Base-by-base conservation (phyloP, 2,888 invertebrate genomes). In the Eudasyphora cyanicolor region DNA sequence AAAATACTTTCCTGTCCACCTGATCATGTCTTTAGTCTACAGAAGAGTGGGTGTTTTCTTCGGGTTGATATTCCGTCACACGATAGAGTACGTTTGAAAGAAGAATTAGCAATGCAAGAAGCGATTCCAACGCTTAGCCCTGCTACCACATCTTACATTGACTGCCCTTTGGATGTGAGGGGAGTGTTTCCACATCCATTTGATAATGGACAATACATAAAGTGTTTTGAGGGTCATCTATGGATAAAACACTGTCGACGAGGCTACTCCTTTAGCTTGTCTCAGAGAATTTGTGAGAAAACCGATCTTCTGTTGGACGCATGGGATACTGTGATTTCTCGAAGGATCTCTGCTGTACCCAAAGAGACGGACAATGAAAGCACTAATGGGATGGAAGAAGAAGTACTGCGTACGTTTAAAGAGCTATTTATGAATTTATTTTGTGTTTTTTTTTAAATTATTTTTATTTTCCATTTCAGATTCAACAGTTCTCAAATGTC, bases 161-260 rank as follows among this genome's bases (percentile, higher is more conserved):
- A 19, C n/a, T 82, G 82, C 70, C 57, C 60, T 10, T 0, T 27
- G 1, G 42, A 60, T 2, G 21, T 51, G 19, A 32, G 51, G 45
- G 82, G 82, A 0, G 12, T 77, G 2, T 82, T 35, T 82, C 82
- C 82, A 10, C 49, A 82, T 82, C 82, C 82, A 0, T 82, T 82
- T 51, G 49, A n/a, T 24, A 82, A 82, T 51, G 5, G 24, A 5
- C 64, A 70, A n/a, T 82, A 82, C n/a, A 24, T 82, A 12, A 77
- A 74, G 51, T 82, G 82, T 29, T 29, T 70, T 17, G 3, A 82
- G 3, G 82, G 77, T 8, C n/a, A 19, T 0, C 19, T 82, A 14
- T 19, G 60, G 10, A 51, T 21, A 8, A 57, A 70, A 32, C n/a
- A 27, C 2, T 77, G 77, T 69, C 21, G 24, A 21, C 12, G 27